Evolutionary conservation across 1,140 invertebrate genomes (phyloP).

Genomic region (Dinoponera quadriceps): DNA sequence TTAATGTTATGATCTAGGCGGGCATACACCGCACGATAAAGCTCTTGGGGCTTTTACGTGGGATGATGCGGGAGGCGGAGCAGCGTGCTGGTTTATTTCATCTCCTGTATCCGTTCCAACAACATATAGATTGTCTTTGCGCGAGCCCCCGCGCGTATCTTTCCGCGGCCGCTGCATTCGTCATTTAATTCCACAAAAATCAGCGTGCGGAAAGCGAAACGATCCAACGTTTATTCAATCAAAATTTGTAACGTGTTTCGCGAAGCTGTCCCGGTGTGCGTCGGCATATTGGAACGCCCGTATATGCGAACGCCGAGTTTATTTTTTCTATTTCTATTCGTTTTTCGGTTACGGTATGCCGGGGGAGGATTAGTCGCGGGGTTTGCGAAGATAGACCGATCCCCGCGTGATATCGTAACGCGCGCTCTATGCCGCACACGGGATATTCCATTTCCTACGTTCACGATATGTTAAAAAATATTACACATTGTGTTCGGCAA

Average conservation of each 20-base stretch:
- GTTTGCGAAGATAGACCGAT: constrained; percentile 53
- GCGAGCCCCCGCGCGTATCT: constrained; percentile 23
- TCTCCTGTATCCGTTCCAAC: constrained; percentile 10
- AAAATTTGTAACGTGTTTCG: constrained; percentile 61
- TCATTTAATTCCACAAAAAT: constrained; percentile 60
- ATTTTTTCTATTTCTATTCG: constrained; percentile 59
- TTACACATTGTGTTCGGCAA: constrained; percentile 36
- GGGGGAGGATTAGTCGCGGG: constrained; percentile 50
- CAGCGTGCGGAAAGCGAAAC: constrained; percentile 59
- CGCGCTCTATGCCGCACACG: neutral
- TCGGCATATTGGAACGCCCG: constrained; percentile 44
- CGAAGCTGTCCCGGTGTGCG: constrained; percentile 47
- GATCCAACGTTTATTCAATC: constrained; percentile 60
- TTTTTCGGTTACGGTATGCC: constrained; percentile 56
- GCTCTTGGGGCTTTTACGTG: neutral
- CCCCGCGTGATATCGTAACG: constrained; percentile 33
- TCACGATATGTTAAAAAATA: constrained; percentile 57
- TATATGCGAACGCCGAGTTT: constrained; percentile 38
- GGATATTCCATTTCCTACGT: constrained; percentile 52
- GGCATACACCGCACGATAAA: constrained; percentile 5
- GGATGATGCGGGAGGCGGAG: constrained; percentile 14
- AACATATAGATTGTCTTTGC: constrained; percentile 49
- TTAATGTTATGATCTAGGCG: constrained; percentile 14
- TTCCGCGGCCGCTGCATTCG: constrained; percentile 37
- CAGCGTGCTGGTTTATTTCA: constrained; percentile 50